These are phyloP conservation scores for Scarus forsteni DNA, from an alignment of 2,797 vertebrate genomes.

Conservation along the genomic window DNA sequence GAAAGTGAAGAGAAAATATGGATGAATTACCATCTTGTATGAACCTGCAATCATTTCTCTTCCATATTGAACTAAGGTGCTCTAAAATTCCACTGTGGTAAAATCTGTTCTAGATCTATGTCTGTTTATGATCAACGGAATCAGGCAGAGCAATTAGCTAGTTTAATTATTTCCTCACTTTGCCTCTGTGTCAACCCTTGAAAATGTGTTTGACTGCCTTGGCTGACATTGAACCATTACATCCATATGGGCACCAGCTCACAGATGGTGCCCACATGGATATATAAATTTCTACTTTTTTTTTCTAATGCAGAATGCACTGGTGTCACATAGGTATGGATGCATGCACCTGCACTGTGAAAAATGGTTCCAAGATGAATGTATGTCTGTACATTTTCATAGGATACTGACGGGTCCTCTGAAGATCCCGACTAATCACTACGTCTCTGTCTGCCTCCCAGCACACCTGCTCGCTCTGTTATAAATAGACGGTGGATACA, in stretches of 20 bases:
- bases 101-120: too few relatives aligned
- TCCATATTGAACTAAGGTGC: too few relatives aligned
- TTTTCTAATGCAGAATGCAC: neutral
- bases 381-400: slow-evolving; percentile 4
- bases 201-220: slow-evolving; percentile 28
- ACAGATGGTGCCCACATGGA: too few relatives aligned
- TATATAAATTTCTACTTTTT: too few relatives aligned
- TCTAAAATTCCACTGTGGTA: too few relatives aligned
- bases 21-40: too few relatives aligned
- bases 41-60: too few relatives aligned
- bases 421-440: slow-evolving; percentile 49
- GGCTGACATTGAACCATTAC: slow-evolving; percentile 15
- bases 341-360: neutral
- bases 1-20: too few relatives aligned
- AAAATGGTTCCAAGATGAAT: slow-evolving; percentile 1
- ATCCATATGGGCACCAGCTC: slow-evolving; percentile 13
- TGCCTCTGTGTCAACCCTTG: slow-evolving; percentile 2
- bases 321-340: neutral
- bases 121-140: too few relatives aligned
- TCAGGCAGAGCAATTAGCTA: too few relatives aligned
- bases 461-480: slow-evolving; percentile 62
- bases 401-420: slow-evolving; percentile 7
- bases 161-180: too few relatives aligned
- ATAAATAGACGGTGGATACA: slow-evolving; percentile 67
- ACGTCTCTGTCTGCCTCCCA: slow-evolving; percentile 33